phyloP scores from a whole-genome alignment of 1,140 invertebrate genomes.

The Bombus waltoni region DNA sequence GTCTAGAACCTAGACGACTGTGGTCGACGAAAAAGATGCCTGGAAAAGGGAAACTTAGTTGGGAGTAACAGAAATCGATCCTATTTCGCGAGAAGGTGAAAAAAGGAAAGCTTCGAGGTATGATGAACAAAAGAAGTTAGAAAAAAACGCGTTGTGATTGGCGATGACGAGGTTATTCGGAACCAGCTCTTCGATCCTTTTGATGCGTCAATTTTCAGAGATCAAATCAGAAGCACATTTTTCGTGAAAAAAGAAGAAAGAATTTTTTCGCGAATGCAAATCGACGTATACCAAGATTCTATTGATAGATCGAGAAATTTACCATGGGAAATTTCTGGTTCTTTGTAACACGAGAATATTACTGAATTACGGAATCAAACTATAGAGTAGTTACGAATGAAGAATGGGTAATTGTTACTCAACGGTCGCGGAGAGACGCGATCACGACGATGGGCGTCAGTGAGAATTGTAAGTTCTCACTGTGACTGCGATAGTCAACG shows the following conservation, averaged over 20 bases:
- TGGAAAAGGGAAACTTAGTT: background rate
- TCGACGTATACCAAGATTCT: background rate
- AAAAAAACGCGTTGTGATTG: background rate
- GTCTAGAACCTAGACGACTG: slow-evolving; percentile 37
- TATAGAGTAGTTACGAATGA: background rate
- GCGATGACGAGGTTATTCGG: slow-evolving; percentile 17
- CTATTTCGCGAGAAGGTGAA: background rate
- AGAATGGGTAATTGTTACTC: background rate
- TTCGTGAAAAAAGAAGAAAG: background rate
- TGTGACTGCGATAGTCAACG: too few species aligned
- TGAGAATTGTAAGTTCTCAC: too few species aligned
- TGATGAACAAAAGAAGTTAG: background rate
- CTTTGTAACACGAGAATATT: background rate
- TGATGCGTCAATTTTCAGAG: background rate
- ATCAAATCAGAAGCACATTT: background rate
- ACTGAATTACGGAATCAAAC: background rate
- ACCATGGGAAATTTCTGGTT: background rate
- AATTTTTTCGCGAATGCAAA: background rate
- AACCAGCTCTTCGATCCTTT: background rate
- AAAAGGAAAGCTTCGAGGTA: background rate
- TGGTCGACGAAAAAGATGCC: slow-evolving; percentile 5
- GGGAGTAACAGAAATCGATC: background rate
- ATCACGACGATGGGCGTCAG: too few species aligned
- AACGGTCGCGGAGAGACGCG: too few species aligned
- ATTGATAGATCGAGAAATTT: background rate